A percentile compares a stretch with the other conserved stretches of the same genome.
Conservation (phyloP, 2,888 invertebrate species). For the Lottia scabra region DNA sequence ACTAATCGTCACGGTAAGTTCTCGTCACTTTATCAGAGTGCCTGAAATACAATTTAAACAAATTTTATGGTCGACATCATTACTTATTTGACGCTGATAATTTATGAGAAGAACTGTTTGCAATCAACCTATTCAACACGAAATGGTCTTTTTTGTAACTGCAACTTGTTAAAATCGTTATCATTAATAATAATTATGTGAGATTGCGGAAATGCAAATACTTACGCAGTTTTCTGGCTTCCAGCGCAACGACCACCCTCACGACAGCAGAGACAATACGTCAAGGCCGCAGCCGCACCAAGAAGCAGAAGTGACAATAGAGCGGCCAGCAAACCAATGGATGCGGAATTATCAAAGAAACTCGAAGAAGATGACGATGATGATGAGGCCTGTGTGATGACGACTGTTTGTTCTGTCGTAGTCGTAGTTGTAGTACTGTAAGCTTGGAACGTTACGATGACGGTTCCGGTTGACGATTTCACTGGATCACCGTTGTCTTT, state of each 20-base stretch:
- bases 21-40: not conserved
- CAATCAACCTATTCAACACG: too few species aligned
- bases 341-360: not conserved
- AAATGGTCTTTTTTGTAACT: too few species aligned
- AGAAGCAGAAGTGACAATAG: not conserved
- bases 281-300: not conserved
- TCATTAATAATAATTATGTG: too few species aligned
- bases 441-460: not conserved
- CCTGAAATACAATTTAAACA: not conserved
- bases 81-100: too few species aligned
- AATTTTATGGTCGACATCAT: too few species aligned
- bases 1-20: not conserved
- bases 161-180: too few species aligned
- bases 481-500: not conserved
- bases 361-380: not conserved
- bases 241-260: not conserved
- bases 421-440: not conserved
- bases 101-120: too few species aligned
- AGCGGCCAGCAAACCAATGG: not conserved
- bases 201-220: not conserved
- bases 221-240: not conserved
- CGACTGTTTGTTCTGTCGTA: not conserved
- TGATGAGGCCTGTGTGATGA: not conserved
- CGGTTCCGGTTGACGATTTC: not conserved
- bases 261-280: not conserved